Conservation (phyloP, 1,140 invertebrate species). For the Heterodera carotae region DNA sequence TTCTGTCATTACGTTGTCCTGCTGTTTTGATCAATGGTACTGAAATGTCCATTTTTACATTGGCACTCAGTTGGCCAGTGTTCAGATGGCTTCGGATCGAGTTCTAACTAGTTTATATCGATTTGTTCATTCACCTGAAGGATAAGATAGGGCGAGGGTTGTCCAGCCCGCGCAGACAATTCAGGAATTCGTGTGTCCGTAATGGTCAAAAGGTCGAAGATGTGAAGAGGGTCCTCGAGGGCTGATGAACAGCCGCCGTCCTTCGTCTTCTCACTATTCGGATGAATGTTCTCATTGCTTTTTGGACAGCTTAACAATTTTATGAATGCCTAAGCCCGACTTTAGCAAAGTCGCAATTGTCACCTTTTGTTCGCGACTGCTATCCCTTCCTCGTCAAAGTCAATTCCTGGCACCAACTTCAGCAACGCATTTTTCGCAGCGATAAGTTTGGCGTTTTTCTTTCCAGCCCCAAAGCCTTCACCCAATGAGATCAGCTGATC, state of each 20-base stretch:
- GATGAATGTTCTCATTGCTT: not conserved
- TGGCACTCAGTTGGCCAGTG: too few relatives aligned
- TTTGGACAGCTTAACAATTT: slow-evolving; percentile 29
- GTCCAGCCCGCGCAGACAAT: slow-evolving; percentile 40
- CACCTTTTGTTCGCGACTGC: slow-evolving; percentile 34
- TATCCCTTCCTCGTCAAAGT: slow-evolving; percentile 46
- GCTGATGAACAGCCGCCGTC: not conserved
- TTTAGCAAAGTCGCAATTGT: not conserved
- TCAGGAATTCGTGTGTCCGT: slow-evolving; percentile 50
- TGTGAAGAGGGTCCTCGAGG: slow-evolving; percentile 28
- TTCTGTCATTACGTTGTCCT: too few relatives aligned
- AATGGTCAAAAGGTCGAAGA: slow-evolving; percentile 47
- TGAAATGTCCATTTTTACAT: too few relatives aligned
- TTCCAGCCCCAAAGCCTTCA: slow-evolving; percentile 46
- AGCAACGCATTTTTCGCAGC: slow-evolving; percentile 47
- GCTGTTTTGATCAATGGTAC: too few relatives aligned
- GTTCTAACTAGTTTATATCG: too few relatives aligned
- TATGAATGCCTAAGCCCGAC: not conserved
- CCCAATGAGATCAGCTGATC: slow-evolving; percentile 43
- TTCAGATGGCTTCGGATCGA: too few relatives aligned
- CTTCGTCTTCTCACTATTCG: slow-evolving; percentile 3
- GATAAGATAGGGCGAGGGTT: slow-evolving; percentile 27
- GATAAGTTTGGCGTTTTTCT: slow-evolving; percentile 52
- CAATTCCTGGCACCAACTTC: slow-evolving; percentile 44
- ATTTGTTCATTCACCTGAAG: slow-evolving; percentile 5